Percentiles rank a stretch among this genome's conserved stretches.
Conservation (phyloP, 2,797 vertebrate genomes). For the Sarcophilus harrisii region DNA sequence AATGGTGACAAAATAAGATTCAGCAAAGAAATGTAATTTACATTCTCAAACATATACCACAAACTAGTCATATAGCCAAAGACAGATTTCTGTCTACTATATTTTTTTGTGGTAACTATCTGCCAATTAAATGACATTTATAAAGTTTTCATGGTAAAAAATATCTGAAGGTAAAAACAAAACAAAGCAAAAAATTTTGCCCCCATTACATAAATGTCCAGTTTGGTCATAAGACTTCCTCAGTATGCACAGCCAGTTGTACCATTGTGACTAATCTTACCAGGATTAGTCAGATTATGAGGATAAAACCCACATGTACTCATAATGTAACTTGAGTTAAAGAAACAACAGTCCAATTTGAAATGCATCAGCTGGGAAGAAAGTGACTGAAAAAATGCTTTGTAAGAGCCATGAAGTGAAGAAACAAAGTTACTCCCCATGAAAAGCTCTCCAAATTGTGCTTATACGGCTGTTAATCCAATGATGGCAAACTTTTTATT, state of each 20-base stretch:
- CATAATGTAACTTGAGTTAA: slow-evolving; percentile 47
- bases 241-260: slow-evolving; percentile 58
- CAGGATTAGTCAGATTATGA: slow-evolving; percentile 64
- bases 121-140: neutral
- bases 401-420: neutral
- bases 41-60: neutral
- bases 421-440: neutral
- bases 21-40: neutral
- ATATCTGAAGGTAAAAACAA: slow-evolving; percentile 11
- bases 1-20: neutral
- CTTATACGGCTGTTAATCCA: neutral
- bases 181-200: slow-evolving; percentile 28
- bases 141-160: slow-evolving; percentile 12
- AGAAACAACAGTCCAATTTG: neutral
- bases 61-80: neutral
- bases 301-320: neutral
- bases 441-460: neutral
- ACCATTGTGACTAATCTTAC: slow-evolving; percentile 59
- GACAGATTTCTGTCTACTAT: neutral
- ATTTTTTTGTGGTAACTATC: neutral
- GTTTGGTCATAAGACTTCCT: slow-evolving; percentile 54
- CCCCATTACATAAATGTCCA: slow-evolving; percentile 59
- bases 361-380: neutral
- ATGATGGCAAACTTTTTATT: neutral
- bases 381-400: neutral